A percentile compares a stretch with the other conserved stretches of the same genome.
phyloP scores from a whole-genome alignment of 2,113 vertebrate genomes.

The Dunckerocampus dactyliophorus region DNA sequence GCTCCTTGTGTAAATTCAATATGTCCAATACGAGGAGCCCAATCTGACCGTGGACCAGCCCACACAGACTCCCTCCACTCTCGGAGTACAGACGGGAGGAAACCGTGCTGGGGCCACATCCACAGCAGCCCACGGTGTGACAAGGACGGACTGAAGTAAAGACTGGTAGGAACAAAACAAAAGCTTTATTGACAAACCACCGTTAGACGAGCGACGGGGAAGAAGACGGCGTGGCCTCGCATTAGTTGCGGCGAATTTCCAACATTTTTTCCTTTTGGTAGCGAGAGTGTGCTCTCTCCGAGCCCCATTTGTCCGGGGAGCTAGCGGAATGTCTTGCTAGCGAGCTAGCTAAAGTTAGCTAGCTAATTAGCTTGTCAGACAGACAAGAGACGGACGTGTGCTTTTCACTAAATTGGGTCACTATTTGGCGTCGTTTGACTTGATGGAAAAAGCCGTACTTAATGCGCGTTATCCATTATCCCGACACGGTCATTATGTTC shows the following conservation, averaged over 20 bases:
- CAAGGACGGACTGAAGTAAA: slow-evolving; percentile 28
- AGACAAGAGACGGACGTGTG: slow-evolving; percentile 49
- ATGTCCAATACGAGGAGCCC: background rate
- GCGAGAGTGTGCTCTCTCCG: slow-evolving; percentile 38
- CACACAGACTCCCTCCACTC: slow-evolving; percentile 13
- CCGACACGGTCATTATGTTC: slow-evolving; percentile 34
- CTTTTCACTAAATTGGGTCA: slow-evolving; percentile 47
- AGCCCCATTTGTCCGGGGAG: slow-evolving; percentile 54
- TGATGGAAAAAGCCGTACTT: slow-evolving; percentile 7
- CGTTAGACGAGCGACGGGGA: slow-evolving; percentile 3
- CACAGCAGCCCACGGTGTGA: slow-evolving; percentile 40
- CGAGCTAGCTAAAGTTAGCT: slow-evolving; percentile 55
- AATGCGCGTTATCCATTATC: slow-evolving; percentile 11
- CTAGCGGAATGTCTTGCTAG: slow-evolving; percentile 74
- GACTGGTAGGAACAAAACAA: slow-evolving; percentile 33
- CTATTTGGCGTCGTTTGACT: slow-evolving; percentile 30
- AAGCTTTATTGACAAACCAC: slow-evolving; percentile 13
- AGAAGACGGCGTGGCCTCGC: slow-evolving; percentile 17
- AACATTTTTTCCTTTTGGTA: slow-evolving; percentile 51
- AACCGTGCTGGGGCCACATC: slow-evolving; percentile 60
- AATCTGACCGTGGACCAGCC: slow-evolving; percentile 60
- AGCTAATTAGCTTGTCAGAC: slow-evolving; percentile 67
- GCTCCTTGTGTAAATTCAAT: background rate
- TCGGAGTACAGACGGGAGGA: slow-evolving; percentile 45
- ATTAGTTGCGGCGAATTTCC: slow-evolving; percentile 37